These are phyloP conservation scores for Autographa pulchrina DNA, from an alignment of 2,888 invertebrate genomes.

Conservation along the genomic window DNA sequence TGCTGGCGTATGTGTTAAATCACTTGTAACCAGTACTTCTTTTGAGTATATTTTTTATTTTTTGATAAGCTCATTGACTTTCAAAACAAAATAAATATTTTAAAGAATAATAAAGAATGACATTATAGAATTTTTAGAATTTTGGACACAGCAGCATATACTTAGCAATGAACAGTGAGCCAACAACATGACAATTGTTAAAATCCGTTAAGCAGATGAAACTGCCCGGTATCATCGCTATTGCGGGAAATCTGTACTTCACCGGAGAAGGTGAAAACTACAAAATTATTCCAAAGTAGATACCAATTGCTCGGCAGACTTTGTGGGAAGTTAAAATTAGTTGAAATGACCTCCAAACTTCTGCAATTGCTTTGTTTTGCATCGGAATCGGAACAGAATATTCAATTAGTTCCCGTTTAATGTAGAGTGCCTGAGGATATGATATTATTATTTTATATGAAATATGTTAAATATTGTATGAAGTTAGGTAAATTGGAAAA, in stretches of 20 bases:
- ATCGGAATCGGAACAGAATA: slow-evolving; percentile 54
- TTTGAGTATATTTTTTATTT: not conserved
- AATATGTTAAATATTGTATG: not conserved
- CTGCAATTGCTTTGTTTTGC: slow-evolving; percentile 45
- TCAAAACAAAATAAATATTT: not conserved
- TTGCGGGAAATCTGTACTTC: not conserved
- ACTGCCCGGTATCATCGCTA: not conserved
- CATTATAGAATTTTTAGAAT: too few species aligned
- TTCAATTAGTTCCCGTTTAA: slow-evolving; percentile 49
- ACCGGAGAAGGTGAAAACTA: not conserved
- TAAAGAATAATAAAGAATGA: too few species aligned
- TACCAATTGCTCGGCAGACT: slow-evolving; percentile 22
- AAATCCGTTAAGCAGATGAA: not conserved
- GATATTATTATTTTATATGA: not conserved
- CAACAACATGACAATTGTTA: not conserved
- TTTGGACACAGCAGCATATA: too few species aligned
- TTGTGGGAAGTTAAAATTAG: slow-evolving; percentile 35
- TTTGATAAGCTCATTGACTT: not conserved
- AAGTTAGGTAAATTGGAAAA: slow-evolving; percentile 34
- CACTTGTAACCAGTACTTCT: not conserved
- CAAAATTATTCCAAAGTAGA: not conserved
- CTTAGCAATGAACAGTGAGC: too few species aligned
- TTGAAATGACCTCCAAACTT: slow-evolving; percentile 37
- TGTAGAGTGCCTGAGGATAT: slow-evolving; percentile 5
- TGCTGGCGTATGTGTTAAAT: not conserved